Conservation (phyloP, 2,113 vertebrate genomes). For the Hemiscyllium ocellatum region DNA sequence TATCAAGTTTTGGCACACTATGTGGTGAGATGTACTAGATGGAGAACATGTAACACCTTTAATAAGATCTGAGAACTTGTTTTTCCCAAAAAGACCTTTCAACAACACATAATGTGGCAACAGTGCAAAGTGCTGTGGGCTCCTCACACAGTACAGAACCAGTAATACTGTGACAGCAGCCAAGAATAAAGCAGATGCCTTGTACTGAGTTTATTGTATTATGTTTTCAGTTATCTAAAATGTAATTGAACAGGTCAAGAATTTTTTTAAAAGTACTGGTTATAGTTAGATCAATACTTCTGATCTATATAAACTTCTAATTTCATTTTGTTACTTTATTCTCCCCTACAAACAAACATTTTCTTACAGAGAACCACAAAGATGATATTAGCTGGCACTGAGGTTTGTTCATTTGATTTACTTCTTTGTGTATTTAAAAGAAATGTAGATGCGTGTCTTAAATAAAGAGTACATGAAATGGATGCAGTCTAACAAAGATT, state of each 20-base stretch:
- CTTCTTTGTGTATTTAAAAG: constrained; percentile 14
- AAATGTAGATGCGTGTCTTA: constrained; percentile 33
- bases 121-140: not conserved
- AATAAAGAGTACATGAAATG: constrained; percentile 30
- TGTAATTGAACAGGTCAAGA: not conserved
- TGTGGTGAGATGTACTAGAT: not conserved
- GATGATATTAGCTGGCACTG: not conserved
- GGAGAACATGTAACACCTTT: not conserved
- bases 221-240: not conserved
- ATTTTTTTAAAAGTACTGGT: not conserved
- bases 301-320: too few relatives aligned
- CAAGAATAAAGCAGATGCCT: not conserved
- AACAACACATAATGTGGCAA: not conserved
- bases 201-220: not conserved
- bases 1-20: not conserved
- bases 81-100: not conserved
- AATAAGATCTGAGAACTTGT: not conserved
- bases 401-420: not conserved
- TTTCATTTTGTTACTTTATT: constrained; percentile 1
- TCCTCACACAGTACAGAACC: not conserved
- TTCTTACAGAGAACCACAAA: not conserved
- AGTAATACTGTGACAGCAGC: not conserved
- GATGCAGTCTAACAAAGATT: not conserved
- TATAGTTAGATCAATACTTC: not conserved
- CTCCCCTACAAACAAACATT: not conserved